These are phyloP conservation scores for Zalophus californianus DNA, from an alignment of 2,797 vertebrate species.

Conservation along the genomic window DNA sequence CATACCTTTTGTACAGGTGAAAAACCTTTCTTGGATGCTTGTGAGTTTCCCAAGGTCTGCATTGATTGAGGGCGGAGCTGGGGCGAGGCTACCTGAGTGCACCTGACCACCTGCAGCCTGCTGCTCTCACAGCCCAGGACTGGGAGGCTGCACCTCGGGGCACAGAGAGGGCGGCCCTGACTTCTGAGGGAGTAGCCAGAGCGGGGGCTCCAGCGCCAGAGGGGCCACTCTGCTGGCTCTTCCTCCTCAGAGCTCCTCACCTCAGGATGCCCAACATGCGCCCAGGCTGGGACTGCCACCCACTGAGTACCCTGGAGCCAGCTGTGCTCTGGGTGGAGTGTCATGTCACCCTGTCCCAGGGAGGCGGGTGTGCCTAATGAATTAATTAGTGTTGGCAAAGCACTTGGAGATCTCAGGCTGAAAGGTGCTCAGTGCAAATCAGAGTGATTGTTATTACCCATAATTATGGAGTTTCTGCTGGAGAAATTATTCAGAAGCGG, in stretches of 20 bases:
- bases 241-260: neutral
- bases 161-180: neutral
- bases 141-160: neutral
- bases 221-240: neutral
- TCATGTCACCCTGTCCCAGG: neutral
- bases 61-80: neutral
- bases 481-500: conserved; percentile 65
- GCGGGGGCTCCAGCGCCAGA: neutral
- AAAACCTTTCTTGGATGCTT: neutral
- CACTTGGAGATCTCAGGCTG: conserved; percentile 59
- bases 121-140: neutral
- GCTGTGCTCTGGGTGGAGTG: neutral
- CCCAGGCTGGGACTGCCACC: neutral
- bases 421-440: conserved; percentile 70
- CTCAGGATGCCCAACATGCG: neutral
- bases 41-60: neutral
- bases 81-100: neutral
- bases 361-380: conserved; percentile 24
- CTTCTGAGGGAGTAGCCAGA: neutral
- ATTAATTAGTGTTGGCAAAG: conserved; percentile 77
- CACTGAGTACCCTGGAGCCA: neutral
- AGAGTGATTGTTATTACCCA: conserved; percentile 70
- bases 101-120: neutral
- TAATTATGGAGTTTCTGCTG: conserved; percentile 71
- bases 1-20: neutral